A percentile compares a stretch with the other conserved stretches of the same genome.
These are phyloP conservation scores for Anthoscopus minutus DNA, from an alignment of 2,113 vertebrate genomes.

Conservation along the genomic window DNA sequence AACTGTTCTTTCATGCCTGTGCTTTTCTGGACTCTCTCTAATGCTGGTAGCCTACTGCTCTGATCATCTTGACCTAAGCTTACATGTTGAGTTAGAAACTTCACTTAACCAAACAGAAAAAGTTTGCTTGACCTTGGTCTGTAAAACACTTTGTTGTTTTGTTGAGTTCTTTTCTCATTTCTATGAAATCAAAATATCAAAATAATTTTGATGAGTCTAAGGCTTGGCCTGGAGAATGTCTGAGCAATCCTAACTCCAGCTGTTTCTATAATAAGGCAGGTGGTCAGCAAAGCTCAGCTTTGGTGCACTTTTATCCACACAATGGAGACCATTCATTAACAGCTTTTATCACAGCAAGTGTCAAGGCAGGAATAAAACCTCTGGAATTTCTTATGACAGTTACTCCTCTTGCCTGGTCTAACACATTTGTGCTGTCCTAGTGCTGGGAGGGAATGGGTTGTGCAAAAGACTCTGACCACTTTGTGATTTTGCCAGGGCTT, in stretches of 20 bases:
- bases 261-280: not conserved
- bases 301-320: not conserved
- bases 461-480: not conserved
- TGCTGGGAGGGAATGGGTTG: not conserved
- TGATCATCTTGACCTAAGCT: not conserved
- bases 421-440: not conserved
- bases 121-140: not conserved
- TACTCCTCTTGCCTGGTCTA: not conserved
- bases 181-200: not conserved
- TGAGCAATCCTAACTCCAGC: not conserved
- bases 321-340: not conserved
- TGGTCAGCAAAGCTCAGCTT: not conserved
- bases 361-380: not conserved
- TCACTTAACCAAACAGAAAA: not conserved
- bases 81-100: not conserved
- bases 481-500: not conserved
- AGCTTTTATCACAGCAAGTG: not conserved
- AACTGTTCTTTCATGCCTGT: not conserved
- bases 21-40: not conserved
- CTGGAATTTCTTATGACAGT: not conserved
- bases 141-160: not conserved
- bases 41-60: not conserved
- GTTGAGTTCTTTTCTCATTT: not conserved
- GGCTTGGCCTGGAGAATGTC: not conserved
- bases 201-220: not conserved